Evolutionary conservation across 2,797 vertebrate genomes (phyloP).

Genomic region (Neosilurus hyrtlii): DNA sequence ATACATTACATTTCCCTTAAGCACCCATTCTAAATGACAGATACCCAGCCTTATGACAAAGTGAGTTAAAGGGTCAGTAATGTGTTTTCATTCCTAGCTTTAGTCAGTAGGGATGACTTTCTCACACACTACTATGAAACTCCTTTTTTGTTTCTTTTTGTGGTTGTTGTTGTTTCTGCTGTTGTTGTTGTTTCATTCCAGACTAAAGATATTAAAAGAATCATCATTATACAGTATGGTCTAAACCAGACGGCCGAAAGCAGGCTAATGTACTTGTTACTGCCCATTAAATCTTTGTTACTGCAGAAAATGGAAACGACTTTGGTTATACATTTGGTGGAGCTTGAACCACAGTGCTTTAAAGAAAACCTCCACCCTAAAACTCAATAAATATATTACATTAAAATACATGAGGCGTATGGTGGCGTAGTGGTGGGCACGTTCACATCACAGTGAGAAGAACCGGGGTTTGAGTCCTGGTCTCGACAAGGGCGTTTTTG

Average conservation of each 20-base stretch:
- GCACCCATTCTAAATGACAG: neutral
- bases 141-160: neutral
- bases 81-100: neutral
- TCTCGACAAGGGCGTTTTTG: too few relatives aligned
- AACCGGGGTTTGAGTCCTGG: too few relatives aligned
- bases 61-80: neutral
- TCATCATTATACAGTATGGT: neutral
- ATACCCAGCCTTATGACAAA: neutral
- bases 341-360: too few relatives aligned
- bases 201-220: neutral
- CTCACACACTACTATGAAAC: neutral
- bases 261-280: neutral
- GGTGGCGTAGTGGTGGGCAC: too few relatives aligned
- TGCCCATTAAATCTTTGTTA: neutral
- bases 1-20: slow-evolving; percentile 2
- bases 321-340: neutral
- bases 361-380: neutral
- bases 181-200: neutral
- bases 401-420: neutral
- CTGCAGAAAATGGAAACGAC: neutral
- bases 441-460: too few relatives aligned
- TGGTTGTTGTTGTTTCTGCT: neutral
- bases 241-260: neutral
- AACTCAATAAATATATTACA: neutral
- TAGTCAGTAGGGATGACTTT: neutral